A percentile compares a stretch with the other conserved stretches of the same genome.
phyloP scores from a whole-genome alignment of 2,113 vertebrate species.

The Rhea americana region DNA sequence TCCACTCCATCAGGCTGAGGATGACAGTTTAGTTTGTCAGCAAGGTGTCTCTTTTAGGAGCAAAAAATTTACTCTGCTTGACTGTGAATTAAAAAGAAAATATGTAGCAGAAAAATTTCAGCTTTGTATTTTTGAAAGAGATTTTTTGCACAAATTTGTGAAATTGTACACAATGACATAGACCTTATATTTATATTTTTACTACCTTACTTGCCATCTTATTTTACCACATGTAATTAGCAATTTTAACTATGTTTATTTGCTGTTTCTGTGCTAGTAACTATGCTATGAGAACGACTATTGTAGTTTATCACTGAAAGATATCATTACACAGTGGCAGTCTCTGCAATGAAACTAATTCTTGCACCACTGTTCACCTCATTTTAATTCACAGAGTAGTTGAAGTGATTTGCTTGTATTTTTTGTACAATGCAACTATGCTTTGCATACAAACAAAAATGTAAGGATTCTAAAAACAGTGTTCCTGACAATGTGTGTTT shows the following conservation, averaged over 20 bases:
- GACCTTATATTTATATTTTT: constrained; percentile 26
- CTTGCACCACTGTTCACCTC: neutral
- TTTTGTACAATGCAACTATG: neutral
- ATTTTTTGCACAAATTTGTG: constrained; percentile 15
- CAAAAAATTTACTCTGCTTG: neutral
- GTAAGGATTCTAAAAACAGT: neutral
- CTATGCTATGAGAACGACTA: neutral
- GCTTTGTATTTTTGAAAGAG: constrained; percentile 4
- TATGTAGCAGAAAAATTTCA: neutral
- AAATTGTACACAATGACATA: neutral
- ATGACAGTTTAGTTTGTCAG: constrained; percentile 9
- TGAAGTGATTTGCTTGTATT: neutral
- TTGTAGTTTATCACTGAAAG: neutral
- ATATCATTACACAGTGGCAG: neutral
- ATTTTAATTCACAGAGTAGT: neutral
- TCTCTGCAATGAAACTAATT: constrained; percentile 6
- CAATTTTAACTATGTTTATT: neutral
- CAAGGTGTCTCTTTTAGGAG: neutral
- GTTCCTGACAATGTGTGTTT: neutral
- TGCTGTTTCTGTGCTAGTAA: neutral
- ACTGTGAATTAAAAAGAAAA: neutral
- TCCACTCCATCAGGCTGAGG: neutral
- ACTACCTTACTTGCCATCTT: neutral
- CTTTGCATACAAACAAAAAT: neutral
- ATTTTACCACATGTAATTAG: neutral